A percentile compares a stretch with the other conserved stretches of the same genome.
These are phyloP conservation scores for Laticauda laticaudata DNA, from an alignment of 2,113 vertebrate species.

Conservation along the genomic window DNA sequence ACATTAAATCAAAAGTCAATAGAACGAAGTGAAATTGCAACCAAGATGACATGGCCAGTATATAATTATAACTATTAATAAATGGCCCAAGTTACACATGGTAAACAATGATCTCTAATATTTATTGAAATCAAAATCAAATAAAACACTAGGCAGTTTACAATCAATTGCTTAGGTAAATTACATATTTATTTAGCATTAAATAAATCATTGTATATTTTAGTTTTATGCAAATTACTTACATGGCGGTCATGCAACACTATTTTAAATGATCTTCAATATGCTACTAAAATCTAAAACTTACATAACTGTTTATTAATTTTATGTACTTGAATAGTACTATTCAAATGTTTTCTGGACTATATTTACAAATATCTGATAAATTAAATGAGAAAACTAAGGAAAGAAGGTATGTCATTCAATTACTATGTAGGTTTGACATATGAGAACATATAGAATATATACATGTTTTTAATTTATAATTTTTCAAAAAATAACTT, in stretches of 20 bases:
- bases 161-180: not conserved
- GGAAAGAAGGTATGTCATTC: not conserved
- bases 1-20: not conserved
- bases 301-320: not conserved
- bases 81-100: not conserved
- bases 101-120: not conserved
- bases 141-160: not conserved
- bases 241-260: not conserved
- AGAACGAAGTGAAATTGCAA: not conserved
- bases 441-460: not conserved
- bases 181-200: not conserved
- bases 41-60: not conserved
- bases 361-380: not conserved
- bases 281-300: not conserved
- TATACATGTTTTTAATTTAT: not conserved
- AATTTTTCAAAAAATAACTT: not conserved
- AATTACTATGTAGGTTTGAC: rapidly evolving
- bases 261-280: not conserved
- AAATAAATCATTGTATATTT: not conserved
- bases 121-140: not conserved
- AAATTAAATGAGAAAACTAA: constrained; percentile 8
- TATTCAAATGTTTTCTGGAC: not conserved
- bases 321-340: not conserved
- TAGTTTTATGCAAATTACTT: not conserved
- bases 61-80: not conserved